Evolutionary conservation across 1,140 invertebrate genomes (phyloP).

Genomic region (Gonioctena quinquepunctata): DNA sequence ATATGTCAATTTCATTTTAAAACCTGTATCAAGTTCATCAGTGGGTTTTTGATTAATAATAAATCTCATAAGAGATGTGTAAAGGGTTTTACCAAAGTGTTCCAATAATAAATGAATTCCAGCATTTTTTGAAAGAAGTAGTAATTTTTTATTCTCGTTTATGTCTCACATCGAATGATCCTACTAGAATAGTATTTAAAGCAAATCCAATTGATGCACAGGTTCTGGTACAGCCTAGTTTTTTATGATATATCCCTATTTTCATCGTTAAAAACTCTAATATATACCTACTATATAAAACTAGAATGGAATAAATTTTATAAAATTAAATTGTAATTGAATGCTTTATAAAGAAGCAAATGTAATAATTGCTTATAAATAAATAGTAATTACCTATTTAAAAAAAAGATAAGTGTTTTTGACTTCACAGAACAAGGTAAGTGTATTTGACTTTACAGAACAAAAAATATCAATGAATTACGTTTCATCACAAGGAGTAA

Average conservation of each 20-base stretch:
- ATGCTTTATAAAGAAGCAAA: conserved; percentile 17
- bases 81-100: no score
- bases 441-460: not conserved
- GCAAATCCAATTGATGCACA: not conserved
- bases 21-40: no score
- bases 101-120: no score
- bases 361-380: conserved; percentile 13
- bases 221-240: not conserved
- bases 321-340: conserved; percentile 1
- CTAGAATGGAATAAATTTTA: conserved; percentile 1
- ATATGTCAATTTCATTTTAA: no score
- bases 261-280: not conserved
- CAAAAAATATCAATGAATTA: not conserved
- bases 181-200: no score
- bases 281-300: not conserved
- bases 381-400: conserved; percentile 8
- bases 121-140: no score
- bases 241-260: not conserved
- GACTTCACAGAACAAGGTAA: not conserved
- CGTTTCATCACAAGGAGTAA: not conserved
- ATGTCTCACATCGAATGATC: no score
- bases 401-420: conserved; percentile 7
- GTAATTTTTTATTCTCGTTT: no score
- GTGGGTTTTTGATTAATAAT: no score
- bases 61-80: no score